These are phyloP conservation scores for Drosophila antonietae DNA, from an alignment of 2,888 invertebrate genomes.

Conservation along the genomic window DNA sequence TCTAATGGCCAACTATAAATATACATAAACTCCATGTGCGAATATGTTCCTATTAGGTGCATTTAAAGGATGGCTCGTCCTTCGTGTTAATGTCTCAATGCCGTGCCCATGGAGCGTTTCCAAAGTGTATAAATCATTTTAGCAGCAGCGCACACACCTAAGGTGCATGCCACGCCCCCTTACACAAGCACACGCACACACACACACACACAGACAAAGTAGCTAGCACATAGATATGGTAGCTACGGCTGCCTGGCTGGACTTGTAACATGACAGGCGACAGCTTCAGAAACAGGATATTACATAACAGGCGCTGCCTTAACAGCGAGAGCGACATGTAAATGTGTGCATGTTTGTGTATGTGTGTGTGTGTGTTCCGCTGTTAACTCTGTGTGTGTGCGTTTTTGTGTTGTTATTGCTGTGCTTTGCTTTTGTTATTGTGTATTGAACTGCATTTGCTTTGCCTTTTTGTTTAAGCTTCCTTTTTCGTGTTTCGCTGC, in stretches of 20 bases:
- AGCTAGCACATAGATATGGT: slow-evolving; percentile 13
- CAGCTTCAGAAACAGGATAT: slow-evolving; percentile 77
- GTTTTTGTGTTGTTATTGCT: slow-evolving; percentile 32
- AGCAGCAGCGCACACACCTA: slow-evolving; percentile 36
- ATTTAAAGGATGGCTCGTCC: slow-evolving; percentile 47
- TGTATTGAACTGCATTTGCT: slow-evolving; percentile 48
- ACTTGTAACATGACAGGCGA: slow-evolving; percentile 76
- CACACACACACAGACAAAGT: slow-evolving; percentile 2
- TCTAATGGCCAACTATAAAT: slow-evolving; percentile 15
- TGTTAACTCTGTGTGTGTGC: slow-evolving; percentile 8
- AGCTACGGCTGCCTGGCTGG: slow-evolving; percentile 28
- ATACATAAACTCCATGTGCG: slow-evolving; percentile 8
- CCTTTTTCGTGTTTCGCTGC: slow-evolving; percentile 23
- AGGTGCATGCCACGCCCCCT: slow-evolving; percentile 75
- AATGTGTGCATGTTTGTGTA: slow-evolving; percentile 33
- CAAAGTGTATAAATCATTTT: slow-evolving; percentile 71
- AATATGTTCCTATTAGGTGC: slow-evolving; percentile 30
- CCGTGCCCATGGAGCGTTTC: slow-evolving; percentile 69
- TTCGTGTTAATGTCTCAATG: slow-evolving; percentile 74
- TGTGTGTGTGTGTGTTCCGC: slow-evolving; percentile 2
- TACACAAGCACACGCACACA: slow-evolving; percentile 20
- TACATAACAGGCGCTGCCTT: slow-evolving; percentile 77
- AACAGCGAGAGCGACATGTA: slow-evolving; percentile 51
- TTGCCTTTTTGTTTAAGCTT: slow-evolving; percentile 36
- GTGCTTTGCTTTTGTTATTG: slow-evolving; percentile 46